Base-by-base conservation (phyloP, 2,797 vertebrate species). In the Hyperoplus lanceolatus region DNA sequence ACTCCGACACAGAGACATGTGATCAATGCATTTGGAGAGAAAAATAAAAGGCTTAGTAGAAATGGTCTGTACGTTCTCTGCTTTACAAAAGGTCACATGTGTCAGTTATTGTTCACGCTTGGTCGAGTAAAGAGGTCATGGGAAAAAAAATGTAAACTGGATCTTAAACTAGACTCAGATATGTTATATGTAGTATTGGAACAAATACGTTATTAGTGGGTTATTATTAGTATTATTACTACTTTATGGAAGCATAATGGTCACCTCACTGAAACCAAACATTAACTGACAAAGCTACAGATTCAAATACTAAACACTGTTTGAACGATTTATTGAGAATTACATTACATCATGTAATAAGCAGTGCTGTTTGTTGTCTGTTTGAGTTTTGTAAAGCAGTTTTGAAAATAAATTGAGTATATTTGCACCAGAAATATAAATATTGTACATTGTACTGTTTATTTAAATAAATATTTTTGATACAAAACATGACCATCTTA, bases 41-140 rank as follows among this genome's bases (percentile, higher is more conserved):
- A 42, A 13, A 60, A 9, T 41, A 4, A 58, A 49, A 54, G 41
- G 72, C 79, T 79, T 72, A 39, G 50, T 36, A 55, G 36, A 39
- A 13, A 71, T 6, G 7, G 8, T 50, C 36, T 29, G 29, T 29
- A 29, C 0, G 48, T 5, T 18, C 55, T 51, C 62, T 64, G 61
- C 18, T 46, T 42, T 36, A 8, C 6, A 53, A 36, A 18, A 74
- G 63, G 66, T 83, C 72, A 73, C 48, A 70, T 53, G 29, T 72
- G 69, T 77, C 46, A 57, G 55, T 56, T 60, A 2, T 72, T n/a
- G 6, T 43, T 74, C 59, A 74, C 3, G 80, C 80, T 10, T 78
- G 79, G 63, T 6, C 66, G 79, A 77, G 18, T 42, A 63, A 60
- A 59, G 66, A 75, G 74, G 73, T 66, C 74, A 65, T 50, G 71